Percentiles rank a stretch among this genome's conserved stretches.
Conservation (phyloP, 1,140 invertebrate genomes). For the Lycorma delicatula region DNA sequence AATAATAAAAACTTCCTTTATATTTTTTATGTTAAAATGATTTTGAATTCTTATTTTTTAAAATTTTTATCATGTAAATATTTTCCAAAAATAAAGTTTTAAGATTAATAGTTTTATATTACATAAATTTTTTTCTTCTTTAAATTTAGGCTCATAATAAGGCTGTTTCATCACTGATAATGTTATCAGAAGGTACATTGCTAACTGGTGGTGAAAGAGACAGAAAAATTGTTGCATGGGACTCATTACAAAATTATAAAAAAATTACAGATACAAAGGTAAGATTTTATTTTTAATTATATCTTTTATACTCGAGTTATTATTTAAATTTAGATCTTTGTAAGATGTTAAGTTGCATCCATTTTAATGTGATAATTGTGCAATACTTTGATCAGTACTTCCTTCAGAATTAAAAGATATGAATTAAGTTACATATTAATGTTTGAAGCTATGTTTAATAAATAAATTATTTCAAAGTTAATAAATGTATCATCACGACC, state of each 20-base stretch:
- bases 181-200: slow-evolving; percentile 81
- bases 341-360: background rate
- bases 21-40: too few relatives aligned
- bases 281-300: slow-evolving; percentile 19
- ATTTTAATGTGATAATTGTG: background rate
- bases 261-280: slow-evolving; percentile 83
- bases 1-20: too few relatives aligned
- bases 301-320: background rate
- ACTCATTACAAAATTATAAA: slow-evolving; percentile 82
- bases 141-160: slow-evolving; percentile 81
- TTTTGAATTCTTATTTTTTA: too few relatives aligned
- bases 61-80: too few relatives aligned
- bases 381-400: background rate
- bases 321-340: background rate
- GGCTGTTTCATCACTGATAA: slow-evolving; percentile 73
- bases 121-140: too few relatives aligned
- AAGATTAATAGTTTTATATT: too few relatives aligned
- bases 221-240: slow-evolving; percentile 84
- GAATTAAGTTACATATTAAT: too few relatives aligned
- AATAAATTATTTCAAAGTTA: too few relatives aligned
- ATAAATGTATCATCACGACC: too few relatives aligned
- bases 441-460: too few relatives aligned
- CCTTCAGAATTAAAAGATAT: too few relatives aligned
- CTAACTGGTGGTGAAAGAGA: slow-evolving; percentile 85
- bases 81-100: too few relatives aligned